Evolutionary conservation across 1,140 invertebrate species (phyloP), one percentile per base, ranked within the genome.

Genomic region (Aphis craccivora): DNA sequence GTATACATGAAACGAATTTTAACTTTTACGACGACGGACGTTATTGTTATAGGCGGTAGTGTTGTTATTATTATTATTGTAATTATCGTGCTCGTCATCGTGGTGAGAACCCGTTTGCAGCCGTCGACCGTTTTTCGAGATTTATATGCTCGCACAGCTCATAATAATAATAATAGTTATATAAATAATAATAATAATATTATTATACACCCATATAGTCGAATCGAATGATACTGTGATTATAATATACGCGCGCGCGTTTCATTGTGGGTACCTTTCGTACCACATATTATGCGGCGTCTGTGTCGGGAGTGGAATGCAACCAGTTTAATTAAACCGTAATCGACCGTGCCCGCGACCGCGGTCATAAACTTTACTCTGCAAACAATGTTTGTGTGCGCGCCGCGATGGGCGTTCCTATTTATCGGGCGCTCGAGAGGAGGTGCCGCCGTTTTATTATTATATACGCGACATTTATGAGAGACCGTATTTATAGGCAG

Each of bases 241-340:
- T 40, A 84, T 84, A 84, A 40, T 84, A 84, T 84, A n/a, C 30
- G 55, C 55, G 25, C 55, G 25, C 55, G 60, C 60, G 60, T 67
- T 67, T n/a, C 60, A 67, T 67, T 67, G 60, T 67, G 30, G 60
- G 60, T 67, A 30, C 48, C 48, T 51, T 51, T 18, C 25, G n/a
- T n/a, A 76, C 60, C 60, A 76, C 60, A 76, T 76, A 76, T 76
- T 76, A 76, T 76, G 60, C 60, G 60, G 60, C 60, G 60, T 76
- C 14, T n/a, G 60, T 76, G 60, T 76, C 14, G 30, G 60, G 60
- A n/a, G 11, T 23, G 60, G 60, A 76, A 76, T 76, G 60, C 23
- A 90, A 43, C 93, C 60, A 48, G 43, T 89, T 55, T 90, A 88
- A 90, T 89, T 90, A 90, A 93, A 93, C 81, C 83, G 83, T 84